phyloP scores from a whole-genome alignment of 1,140 invertebrate genomes.

The Cotesia chilonis region DNA sequence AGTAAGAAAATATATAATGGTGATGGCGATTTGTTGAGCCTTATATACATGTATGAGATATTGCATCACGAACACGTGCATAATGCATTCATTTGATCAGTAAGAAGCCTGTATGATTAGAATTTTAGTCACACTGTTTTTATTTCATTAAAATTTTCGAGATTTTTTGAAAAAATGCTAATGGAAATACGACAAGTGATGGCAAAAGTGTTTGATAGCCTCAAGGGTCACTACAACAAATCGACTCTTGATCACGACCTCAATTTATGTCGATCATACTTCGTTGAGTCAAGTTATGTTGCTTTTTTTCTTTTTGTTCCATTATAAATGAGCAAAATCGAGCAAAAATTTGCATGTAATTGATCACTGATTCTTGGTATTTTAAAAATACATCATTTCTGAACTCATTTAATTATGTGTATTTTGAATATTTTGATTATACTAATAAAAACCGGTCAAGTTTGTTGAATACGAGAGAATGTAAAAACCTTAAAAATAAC shows the following conservation, averaged over 20 bases:
- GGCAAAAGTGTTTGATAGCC: neutral
- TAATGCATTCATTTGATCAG: neutral
- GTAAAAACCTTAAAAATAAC: too few species aligned
- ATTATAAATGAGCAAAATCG: conserved; percentile 25
- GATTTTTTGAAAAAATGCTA: neutral
- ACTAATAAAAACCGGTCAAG: too few species aligned
- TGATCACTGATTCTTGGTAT: neutral
- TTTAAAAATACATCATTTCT: conserved; percentile 2
- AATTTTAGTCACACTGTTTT: neutral
- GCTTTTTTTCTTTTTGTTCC: conserved; percentile 17
- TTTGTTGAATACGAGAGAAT: too few species aligned
- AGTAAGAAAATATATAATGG: neutral
- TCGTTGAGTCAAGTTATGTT: conserved; percentile 8
- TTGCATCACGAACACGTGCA: conserved; percentile 9
- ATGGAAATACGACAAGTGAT: conserved; percentile 1
- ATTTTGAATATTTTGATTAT: neutral
- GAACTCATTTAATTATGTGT: conserved; percentile 3
- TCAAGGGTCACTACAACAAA: conserved; percentile 23
- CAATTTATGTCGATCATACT: conserved; percentile 23
- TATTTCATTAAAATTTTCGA: neutral
- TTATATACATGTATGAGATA: conserved; percentile 12
- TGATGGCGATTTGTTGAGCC: neutral
- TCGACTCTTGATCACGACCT: conserved; percentile 24
- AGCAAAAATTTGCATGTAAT: conserved; percentile 25
- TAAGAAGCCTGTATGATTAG: neutral